Evolutionary conservation across 2,888 invertebrate species (phyloP), one percentile per base, ranked within the genome.

Genomic region (Hermaeophaga mercurialis): DNA sequence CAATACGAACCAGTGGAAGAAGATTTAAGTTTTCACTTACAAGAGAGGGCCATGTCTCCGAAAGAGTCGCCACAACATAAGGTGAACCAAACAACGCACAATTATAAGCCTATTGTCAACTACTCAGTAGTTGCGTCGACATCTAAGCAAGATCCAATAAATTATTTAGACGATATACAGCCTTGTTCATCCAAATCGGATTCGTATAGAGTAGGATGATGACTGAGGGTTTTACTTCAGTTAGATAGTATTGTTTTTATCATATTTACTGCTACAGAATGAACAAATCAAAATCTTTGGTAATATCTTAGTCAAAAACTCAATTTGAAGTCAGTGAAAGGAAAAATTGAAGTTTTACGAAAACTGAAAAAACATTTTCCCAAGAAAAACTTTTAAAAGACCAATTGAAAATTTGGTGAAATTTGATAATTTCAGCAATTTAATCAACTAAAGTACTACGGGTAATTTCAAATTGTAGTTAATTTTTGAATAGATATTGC

Each of bases 1-100:
- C 80, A 81, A 66, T 85, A 85, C 71, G 81, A 82, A 63, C 84
- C 83, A 56, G 84, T 85, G 56, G 82, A 82, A 64, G 85, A 85
- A 73, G 85, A 85, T 73, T 82, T 82, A 57, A 84, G 84, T 74
- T 79, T 82, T 64, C 80, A 80, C 73, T 79, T 81, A 70, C 78
- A 75, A 63, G 80, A 75, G 64, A 76, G 73, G 52, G 78, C 70
- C 66, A 67, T 61, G 54, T 77, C 75, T 53, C 73, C 74, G 22
- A 22, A 66, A 48, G 66, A 69, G 61, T 74, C 76, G 26, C 75
- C 75, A 0, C 71, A 75, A 56, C 75, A 75, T 62, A 72, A 69
- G 64, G 69, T 69, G 62, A 77, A 75, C 65, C 76, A 77, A 70
- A 76, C 73, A 52, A 74, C 76, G 72, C 76, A 78, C 73, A 78